These are phyloP conservation scores for Charadrius vociferus DNA, from an alignment of 2,113 vertebrate genomes.

Conservation along the genomic window DNA sequence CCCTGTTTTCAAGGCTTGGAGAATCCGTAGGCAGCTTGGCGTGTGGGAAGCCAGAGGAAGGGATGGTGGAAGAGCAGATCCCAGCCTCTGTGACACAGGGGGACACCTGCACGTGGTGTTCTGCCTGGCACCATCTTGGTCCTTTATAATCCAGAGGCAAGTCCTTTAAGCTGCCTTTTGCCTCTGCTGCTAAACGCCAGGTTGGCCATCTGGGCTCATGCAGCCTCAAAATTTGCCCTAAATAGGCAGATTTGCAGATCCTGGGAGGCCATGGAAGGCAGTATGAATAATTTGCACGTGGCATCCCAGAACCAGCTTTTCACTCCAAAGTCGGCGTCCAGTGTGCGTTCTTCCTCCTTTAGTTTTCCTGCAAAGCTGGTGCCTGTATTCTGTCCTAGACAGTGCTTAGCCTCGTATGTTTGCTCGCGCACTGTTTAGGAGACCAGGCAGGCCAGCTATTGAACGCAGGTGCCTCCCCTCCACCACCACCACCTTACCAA, in stretches of 20 bases:
- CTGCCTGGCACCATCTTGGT: neutral
- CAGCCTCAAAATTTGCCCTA: slow-evolving; percentile 6
- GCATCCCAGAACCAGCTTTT: neutral
- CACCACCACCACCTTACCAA: rapidly evolving
- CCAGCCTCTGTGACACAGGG: neutral
- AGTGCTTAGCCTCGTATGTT: rapidly evolving
- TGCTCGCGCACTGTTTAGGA: rapidly evolving
- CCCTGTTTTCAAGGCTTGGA: neutral
- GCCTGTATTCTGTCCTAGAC: neutral
- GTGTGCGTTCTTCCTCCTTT: neutral
- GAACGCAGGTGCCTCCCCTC: neutral
- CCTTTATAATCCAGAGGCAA: neutral
- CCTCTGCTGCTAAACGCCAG: neutral
- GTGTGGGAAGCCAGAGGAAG: neutral
- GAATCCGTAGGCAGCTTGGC: neutral
- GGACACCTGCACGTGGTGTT: neutral
- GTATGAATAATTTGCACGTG: neutral
- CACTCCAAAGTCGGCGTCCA: neutral
- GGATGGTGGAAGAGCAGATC: neutral
- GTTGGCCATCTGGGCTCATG: neutral
- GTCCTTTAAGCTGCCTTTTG: neutral
- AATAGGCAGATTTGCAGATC: neutral
- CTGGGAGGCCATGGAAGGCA: neutral
- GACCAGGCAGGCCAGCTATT: neutral
- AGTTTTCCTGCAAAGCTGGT: neutral